These are phyloP conservation scores for Apotomis turbidana DNA, from an alignment of 2,888 invertebrate genomes.

Conservation along the genomic window DNA sequence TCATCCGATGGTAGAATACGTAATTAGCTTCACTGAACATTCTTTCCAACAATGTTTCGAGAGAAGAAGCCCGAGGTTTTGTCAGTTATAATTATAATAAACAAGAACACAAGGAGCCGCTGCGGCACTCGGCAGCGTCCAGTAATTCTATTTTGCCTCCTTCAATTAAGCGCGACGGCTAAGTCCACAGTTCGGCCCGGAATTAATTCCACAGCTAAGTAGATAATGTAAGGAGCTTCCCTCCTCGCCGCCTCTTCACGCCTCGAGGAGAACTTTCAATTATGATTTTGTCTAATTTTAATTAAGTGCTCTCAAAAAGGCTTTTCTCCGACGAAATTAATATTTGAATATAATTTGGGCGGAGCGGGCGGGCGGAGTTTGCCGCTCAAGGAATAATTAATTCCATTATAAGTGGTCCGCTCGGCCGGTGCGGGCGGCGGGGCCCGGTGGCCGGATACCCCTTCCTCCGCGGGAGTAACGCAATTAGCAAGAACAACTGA, in stretches of 20 bases:
- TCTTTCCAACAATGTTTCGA: slow-evolving; percentile 9
- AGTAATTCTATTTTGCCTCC: slow-evolving; percentile 63
- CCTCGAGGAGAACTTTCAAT: slow-evolving; percentile 84
- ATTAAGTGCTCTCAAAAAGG: slow-evolving; percentile 84
- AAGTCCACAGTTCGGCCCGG: slow-evolving; percentile 64
- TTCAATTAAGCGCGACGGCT: slow-evolving; percentile 71
- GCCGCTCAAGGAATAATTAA: slow-evolving; percentile 82
- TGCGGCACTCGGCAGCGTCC: slow-evolving; percentile 53
- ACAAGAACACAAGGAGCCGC: slow-evolving; percentile 45
- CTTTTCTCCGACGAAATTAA: slow-evolving; percentile 83
- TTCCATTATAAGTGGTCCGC: slow-evolving; percentile 79
- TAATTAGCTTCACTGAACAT: slow-evolving; percentile 46
- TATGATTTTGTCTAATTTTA: slow-evolving; percentile 84
- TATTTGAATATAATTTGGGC: slow-evolving; percentile 84
- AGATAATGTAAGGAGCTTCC: slow-evolving; percentile 78
- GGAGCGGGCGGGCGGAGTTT: slow-evolving; percentile 82
- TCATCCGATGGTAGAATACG: slow-evolving; percentile 48
- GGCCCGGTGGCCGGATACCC: slow-evolving; percentile 31
- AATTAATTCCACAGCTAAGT: slow-evolving; percentile 81
- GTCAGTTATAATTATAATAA: slow-evolving; percentile 36
- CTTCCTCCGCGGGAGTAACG: slow-evolving; percentile 17
- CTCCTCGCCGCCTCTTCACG: slow-evolving; percentile 75
- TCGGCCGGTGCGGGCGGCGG: slow-evolving; percentile 47
- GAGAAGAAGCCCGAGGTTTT: slow-evolving; percentile 14
- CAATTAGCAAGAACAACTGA: slow-evolving; percentile 8